Percentiles rank a stretch among this genome's conserved stretches.
These are phyloP conservation scores for Papilio polytes DNA, from an alignment of 1,140 invertebrate genomes.

Conservation along the genomic window DNA sequence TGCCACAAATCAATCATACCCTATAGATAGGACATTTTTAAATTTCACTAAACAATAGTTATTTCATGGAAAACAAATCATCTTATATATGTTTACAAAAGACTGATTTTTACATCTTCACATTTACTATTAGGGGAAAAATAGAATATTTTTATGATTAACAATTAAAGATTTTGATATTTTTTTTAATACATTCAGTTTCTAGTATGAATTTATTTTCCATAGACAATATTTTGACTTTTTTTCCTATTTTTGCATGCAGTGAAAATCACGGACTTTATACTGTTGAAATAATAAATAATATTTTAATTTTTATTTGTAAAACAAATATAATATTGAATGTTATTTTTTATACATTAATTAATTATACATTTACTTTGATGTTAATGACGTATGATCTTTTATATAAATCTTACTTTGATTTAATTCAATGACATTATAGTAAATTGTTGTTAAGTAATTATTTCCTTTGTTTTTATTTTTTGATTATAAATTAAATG, in stretches of 20 bases:
- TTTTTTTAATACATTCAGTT: conserved; percentile 15
- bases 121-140: neutral
- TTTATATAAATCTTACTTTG: neutral
- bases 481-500: conserved; percentile 31
- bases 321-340: conserved; percentile 24
- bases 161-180: conserved; percentile 7
- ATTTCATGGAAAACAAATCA: conserved; percentile 18
- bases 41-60: conserved; percentile 19
- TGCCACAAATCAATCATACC: neutral
- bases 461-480: conserved; percentile 37
- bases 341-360: neutral
- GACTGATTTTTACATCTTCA: conserved; percentile 33
- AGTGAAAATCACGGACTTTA: neutral
- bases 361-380: conserved; percentile 2
- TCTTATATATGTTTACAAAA: conserved; percentile 31
- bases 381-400: neutral
- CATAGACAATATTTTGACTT: neutral
- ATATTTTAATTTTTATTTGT: conserved; percentile 31
- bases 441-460: conserved; percentile 44
- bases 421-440: conserved; percentile 47
- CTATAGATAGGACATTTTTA: conserved; percentile 6
- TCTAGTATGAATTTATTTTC: conserved; percentile 3
- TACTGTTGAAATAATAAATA: conserved; percentile 6
- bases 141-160: conserved; percentile 13
- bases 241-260: neutral